Evolutionary conservation across 37 sponge, comb jelly and placozoan species (phyloP).

Genomic region (Halichondria panicea): DNA sequence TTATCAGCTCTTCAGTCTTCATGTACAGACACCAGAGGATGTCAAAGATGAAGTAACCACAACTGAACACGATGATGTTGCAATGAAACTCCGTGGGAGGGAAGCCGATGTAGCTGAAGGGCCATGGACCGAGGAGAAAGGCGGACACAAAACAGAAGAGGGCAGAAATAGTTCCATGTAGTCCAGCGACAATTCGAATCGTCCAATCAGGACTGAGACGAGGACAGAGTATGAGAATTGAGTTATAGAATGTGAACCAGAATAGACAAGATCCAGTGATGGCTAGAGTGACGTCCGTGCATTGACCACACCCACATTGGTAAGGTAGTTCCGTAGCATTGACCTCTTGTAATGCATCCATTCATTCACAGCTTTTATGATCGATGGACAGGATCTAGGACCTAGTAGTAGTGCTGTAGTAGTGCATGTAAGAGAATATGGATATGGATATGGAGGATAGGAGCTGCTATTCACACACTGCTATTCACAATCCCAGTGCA

Average conservation of each 20-base stretch:
- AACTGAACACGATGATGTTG: slow-evolving; percentile 56
- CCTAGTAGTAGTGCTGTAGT: too few species aligned
- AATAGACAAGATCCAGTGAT: slow-evolving; percentile 47
- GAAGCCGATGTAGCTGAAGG: slow-evolving; percentile 61
- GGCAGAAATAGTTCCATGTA: slow-evolving; percentile 60
- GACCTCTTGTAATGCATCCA: neutral
- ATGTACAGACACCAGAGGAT: slow-evolving; percentile 76
- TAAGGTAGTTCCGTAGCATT: neutral
- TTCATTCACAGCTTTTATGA: too few species aligned
- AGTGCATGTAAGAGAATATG: too few species aligned
- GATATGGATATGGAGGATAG: too few species aligned
- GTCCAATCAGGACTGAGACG: slow-evolving; percentile 62
- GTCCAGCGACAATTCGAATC: slow-evolving; percentile 67
- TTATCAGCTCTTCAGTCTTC: slow-evolving; percentile 58
- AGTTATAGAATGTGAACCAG: slow-evolving; percentile 62
- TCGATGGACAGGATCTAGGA: too few species aligned
- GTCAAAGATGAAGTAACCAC: slow-evolving; percentile 92
- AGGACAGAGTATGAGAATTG: slow-evolving; percentile 10
- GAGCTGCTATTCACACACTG: too few species aligned
- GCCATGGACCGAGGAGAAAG: slow-evolving; percentile 73
- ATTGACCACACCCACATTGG: slow-evolving; percentile 8
- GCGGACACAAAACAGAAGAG: slow-evolving; percentile 45
- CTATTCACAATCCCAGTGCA: too few species aligned
- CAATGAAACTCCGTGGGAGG: slow-evolving; percentile 59
- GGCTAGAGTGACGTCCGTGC: slow-evolving; percentile 21